A percentile compares a stretch with the other conserved stretches of the same genome.
phyloP scores from a whole-genome alignment of 2,113 vertebrate genomes.

The Atrichornis clamosus region DNA sequence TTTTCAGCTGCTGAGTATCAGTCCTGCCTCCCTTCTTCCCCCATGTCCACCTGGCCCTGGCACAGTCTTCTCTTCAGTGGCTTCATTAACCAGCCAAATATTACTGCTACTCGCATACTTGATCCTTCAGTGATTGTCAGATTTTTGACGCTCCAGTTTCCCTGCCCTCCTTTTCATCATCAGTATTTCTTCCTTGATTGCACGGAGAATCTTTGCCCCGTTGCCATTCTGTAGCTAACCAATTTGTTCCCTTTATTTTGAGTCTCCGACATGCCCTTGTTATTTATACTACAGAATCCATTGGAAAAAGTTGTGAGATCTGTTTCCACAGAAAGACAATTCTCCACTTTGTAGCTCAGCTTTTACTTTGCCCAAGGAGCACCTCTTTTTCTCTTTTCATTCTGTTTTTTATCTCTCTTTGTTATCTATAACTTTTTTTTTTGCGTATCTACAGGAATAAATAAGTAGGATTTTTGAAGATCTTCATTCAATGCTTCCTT shows the following conservation, averaged over 20 bases:
- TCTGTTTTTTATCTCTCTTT: background rate
- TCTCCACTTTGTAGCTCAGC: background rate
- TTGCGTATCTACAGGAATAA: background rate
- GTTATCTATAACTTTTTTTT: background rate
- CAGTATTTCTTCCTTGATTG: background rate
- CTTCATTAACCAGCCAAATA: constrained; percentile 1
- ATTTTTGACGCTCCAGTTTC: constrained; percentile 38
- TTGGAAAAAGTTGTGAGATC: background rate
- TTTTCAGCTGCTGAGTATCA: background rate
- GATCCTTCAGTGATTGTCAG: background rate
- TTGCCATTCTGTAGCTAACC: background rate
- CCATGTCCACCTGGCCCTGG: background rate
- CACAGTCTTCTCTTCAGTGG: background rate
- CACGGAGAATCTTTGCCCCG: background rate
- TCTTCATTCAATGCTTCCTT: background rate
- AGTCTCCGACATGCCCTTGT: background rate
- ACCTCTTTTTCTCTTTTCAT: background rate
- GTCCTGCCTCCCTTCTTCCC: background rate
- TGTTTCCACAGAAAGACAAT: background rate
- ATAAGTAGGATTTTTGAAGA: background rate
- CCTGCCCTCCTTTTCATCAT: constrained; percentile 10
- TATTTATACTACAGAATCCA: background rate
- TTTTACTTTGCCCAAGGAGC: background rate
- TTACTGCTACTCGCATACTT: background rate
- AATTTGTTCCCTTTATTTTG: background rate